Conservation (phyloP, 2,113 vertebrate species). For the Emydura subglobosa region DNA sequence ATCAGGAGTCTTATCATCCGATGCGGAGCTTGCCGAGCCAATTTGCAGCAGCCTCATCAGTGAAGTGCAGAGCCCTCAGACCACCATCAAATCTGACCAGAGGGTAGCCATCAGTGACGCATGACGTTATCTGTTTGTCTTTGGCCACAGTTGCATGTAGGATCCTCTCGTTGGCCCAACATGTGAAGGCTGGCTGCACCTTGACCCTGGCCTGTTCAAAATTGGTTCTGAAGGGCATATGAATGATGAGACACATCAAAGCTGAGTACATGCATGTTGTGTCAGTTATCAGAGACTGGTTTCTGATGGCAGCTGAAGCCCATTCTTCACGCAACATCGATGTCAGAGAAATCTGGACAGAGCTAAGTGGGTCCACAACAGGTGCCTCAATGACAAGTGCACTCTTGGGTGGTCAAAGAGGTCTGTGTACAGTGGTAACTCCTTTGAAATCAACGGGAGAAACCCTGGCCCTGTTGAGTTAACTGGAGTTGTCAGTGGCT, state of each 20-base stretch:
- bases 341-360: neutral
- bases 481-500: neutral
- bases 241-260: neutral
- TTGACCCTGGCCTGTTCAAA: neutral
- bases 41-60: neutral
- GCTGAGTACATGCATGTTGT: neutral
- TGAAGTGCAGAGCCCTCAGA: neutral
- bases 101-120: neutral
- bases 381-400: neutral
- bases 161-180: neutral
- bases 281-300: neutral
- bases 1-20: neutral
- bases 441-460: too few species aligned
- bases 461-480: too few species aligned
- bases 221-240: neutral
- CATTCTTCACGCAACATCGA: neutral
- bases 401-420: neutral
- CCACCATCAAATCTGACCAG: neutral
- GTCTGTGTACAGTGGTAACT: too few species aligned
- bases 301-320: neutral
- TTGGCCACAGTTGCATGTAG: neutral
- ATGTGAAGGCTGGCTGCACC: neutral
- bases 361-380: neutral
- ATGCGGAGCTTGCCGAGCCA: neutral
- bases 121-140: neutral